Evolutionary conservation across 2,888 invertebrate species (phyloP).

Genomic region (Drosophila neotestacea): DNA sequence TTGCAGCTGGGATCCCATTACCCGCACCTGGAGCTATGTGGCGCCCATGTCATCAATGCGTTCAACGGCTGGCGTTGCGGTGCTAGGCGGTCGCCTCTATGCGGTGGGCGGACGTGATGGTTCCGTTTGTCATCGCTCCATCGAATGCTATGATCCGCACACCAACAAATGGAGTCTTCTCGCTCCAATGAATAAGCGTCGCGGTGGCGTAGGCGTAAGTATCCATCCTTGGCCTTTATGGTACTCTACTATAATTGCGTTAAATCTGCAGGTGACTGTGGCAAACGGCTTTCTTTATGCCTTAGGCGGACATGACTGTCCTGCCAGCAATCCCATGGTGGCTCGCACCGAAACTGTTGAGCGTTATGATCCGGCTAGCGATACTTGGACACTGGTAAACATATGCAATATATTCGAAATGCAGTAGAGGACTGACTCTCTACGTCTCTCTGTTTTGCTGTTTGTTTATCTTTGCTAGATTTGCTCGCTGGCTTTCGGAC

Average conservation of each 20-base stretch:
- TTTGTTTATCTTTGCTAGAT: slow-evolving; percentile 83
- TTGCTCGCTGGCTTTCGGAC: slow-evolving; percentile 92
- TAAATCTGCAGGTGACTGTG: slow-evolving; percentile 88
- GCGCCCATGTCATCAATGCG: slow-evolving; percentile 95
- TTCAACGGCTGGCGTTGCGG: slow-evolving; percentile 94
- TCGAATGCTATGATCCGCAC: slow-evolving; percentile 93
- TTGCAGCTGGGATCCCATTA: slow-evolving; percentile 93
- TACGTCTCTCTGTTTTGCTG: no score
- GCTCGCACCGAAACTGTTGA: slow-evolving; percentile 95
- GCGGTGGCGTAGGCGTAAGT: slow-evolving; percentile 95
- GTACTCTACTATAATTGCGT: neutral
- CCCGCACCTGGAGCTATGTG: slow-evolving; percentile 95
- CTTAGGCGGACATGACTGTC: slow-evolving; percentile 97
- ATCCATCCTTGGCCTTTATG: neutral
- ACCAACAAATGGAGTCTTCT: slow-evolving; percentile 92
- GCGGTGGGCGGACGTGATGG: slow-evolving; percentile 97
- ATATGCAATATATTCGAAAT: neutral
- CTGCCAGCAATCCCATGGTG: slow-evolving; percentile 93
- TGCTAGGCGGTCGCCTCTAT: slow-evolving; percentile 93
- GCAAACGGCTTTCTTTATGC: slow-evolving; percentile 96
- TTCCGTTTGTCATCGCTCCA: slow-evolving; percentile 94
- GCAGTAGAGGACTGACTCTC: neutral
- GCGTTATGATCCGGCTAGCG: slow-evolving; percentile 91
- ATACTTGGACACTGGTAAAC: slow-evolving; percentile 92
- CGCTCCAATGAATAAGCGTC: slow-evolving; percentile 93